Percentiles rank a stretch among this genome's conserved stretches.
phyloP scores from a whole-genome alignment of 1,140 invertebrate species.

The Paralvinella palmiformis region DNA sequence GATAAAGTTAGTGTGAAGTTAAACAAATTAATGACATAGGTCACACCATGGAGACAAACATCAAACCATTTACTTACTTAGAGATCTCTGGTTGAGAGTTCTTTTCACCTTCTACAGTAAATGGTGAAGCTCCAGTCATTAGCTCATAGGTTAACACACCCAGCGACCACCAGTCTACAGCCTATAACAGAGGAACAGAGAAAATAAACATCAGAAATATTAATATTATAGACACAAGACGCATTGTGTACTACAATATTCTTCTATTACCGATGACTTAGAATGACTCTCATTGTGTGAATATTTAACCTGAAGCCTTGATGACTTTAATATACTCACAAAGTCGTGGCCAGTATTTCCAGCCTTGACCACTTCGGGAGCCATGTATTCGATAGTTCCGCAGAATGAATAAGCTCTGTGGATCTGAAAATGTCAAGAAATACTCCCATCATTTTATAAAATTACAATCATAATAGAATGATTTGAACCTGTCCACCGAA shows the following conservation, averaged over 20 bases:
- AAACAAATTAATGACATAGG: too few species aligned
- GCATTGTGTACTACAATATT: neutral
- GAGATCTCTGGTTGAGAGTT: slow-evolving; percentile 92
- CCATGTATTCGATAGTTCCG: slow-evolving; percentile 82
- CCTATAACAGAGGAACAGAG: slow-evolving; percentile 55
- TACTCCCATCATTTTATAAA: neutral
- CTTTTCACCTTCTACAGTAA: slow-evolving; percentile 86
- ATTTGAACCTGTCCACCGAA: too few species aligned
- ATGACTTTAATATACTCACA: slow-evolving; percentile 34
- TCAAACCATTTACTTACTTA: slow-evolving; percentile 51
- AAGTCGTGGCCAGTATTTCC: slow-evolving; percentile 67
- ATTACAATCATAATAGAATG: neutral
- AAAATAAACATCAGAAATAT: neutral
- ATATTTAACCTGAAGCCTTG: too few species aligned
- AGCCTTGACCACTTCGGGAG: slow-evolving; percentile 48
- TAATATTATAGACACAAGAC: neutral
- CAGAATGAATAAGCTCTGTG: slow-evolving; percentile 88
- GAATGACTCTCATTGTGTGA: too few species aligned
- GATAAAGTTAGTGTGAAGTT: too few species aligned
- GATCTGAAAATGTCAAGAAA: slow-evolving; percentile 27
- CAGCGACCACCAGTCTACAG: slow-evolving; percentile 96
- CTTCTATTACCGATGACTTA: too few species aligned
- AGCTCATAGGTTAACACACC: slow-evolving; percentile 95
- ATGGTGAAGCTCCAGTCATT: slow-evolving; percentile 94
- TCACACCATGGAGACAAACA: too few species aligned